These are phyloP conservation scores for Tupiocoris notatus DNA, from an alignment of 2,888 invertebrate genomes.

Conservation along the genomic window DNA sequence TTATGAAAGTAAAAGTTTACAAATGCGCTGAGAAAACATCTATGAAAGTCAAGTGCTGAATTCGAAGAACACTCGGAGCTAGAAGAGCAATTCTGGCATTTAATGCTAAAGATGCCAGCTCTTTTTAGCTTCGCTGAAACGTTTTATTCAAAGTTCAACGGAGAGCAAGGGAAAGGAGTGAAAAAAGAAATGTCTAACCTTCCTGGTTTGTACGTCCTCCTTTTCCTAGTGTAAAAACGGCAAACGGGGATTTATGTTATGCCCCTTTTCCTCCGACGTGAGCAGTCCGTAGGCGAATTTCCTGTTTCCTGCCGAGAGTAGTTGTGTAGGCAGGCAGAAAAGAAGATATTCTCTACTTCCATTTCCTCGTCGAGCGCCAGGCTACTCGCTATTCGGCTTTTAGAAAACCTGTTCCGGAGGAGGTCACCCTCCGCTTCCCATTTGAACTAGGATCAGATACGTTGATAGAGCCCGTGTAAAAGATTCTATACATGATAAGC, in stretches of 20 bases:
- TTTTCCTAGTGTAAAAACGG: not conserved
- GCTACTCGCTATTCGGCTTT: not conserved
- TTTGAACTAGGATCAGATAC: too few relatives aligned
- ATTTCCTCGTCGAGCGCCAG: not conserved
- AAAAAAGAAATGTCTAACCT: not conserved
- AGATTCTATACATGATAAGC: too few relatives aligned
- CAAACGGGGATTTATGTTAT: not conserved
- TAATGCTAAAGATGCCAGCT: not conserved
- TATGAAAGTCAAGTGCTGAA: not conserved
- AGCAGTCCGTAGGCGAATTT: not conserved
- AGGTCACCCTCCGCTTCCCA: not conserved
- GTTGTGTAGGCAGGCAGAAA: not conserved
- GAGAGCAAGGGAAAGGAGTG: not conserved
- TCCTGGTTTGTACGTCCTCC: not conserved
- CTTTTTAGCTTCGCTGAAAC: not conserved
- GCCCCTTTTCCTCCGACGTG: not conserved
- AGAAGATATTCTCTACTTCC: not conserved
- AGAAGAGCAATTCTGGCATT: not conserved
- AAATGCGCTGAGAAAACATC: not conserved
- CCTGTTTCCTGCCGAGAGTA: not conserved
- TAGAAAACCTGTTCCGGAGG: not conserved
- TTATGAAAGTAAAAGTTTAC: not conserved
- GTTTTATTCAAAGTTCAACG: not conserved
- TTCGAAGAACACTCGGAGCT: not conserved
- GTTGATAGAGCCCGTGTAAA: too few relatives aligned